Evolutionary conservation across 92 coral and sea anemone species (phyloP).

Genomic region (Palythoa grandis): DNA sequence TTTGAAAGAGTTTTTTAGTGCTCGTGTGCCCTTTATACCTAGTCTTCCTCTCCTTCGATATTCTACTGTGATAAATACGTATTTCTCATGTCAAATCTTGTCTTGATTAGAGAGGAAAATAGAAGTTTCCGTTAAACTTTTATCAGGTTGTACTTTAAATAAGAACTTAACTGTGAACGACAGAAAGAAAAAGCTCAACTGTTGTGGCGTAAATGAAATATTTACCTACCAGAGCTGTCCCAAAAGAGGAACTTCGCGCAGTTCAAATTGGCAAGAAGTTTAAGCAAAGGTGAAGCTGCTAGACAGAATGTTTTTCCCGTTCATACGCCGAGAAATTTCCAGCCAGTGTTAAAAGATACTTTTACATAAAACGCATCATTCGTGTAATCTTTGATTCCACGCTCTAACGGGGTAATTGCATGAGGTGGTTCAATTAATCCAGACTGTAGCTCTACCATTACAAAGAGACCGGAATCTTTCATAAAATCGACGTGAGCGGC

Average conservation of each 20-base stretch:
- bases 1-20: background rate
- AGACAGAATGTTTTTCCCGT: background rate
- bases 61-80: background rate
- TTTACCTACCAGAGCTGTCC: background rate
- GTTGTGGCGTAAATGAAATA: background rate
- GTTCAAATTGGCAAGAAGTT: background rate
- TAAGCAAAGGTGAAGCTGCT: background rate
- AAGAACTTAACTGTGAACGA: background rate
- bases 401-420: background rate
- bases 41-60: background rate
- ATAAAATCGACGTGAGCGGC: background rate
- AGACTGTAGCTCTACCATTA: background rate
- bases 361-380: background rate
- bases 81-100: background rate
- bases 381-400: background rate
- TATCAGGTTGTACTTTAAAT: background rate
- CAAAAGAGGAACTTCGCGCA: background rate
- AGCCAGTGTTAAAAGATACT: background rate
- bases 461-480: background rate
- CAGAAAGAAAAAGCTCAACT: background rate
- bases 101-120: background rate
- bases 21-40: background rate
- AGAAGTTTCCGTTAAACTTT: background rate
- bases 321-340: background rate
- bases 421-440: background rate